These are phyloP conservation scores for Micropoecilia bifurca DNA, from an alignment of 2,797 vertebrate species.

Conservation along the genomic window DNA sequence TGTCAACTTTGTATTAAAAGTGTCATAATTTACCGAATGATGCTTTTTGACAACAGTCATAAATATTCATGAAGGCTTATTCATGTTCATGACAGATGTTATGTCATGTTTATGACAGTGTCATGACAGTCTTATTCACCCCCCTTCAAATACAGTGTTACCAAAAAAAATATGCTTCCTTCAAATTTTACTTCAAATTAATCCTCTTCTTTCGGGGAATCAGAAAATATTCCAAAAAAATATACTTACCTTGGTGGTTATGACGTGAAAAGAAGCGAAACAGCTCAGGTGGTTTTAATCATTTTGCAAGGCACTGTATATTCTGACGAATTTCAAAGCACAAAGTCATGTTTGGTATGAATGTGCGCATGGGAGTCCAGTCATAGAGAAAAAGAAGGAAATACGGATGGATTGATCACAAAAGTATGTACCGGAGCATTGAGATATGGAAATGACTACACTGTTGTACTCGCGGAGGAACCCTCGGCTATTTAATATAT, in stretches of 20 bases:
- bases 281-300: not conserved
- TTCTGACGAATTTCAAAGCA: constrained; percentile 6
- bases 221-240: not conserved
- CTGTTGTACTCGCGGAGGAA: constrained; percentile 31
- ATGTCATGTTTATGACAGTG: no score
- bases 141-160: no score
- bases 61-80: no score
- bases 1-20: no score
- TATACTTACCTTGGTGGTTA: not conserved
- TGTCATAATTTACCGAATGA: no score
- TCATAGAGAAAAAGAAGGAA: constrained; percentile 64
- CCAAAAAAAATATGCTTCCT: not conserved
- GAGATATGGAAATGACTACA: constrained; percentile 67
- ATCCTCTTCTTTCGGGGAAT: not conserved
- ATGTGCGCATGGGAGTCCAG: constrained; percentile 34
- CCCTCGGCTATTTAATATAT: constrained; percentile 46
- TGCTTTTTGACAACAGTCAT: no score
- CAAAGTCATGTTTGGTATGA: not conserved
- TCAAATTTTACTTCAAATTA: not conserved
- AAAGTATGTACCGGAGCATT: constrained; percentile 47
- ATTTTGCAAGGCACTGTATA: not conserved
- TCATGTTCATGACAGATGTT: no score
- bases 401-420: constrained; percentile 46
- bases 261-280: not conserved
- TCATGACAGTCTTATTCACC: no score